Conservation (phyloP, 1,140 invertebrate species). For the Drepana arcuata region DNA sequence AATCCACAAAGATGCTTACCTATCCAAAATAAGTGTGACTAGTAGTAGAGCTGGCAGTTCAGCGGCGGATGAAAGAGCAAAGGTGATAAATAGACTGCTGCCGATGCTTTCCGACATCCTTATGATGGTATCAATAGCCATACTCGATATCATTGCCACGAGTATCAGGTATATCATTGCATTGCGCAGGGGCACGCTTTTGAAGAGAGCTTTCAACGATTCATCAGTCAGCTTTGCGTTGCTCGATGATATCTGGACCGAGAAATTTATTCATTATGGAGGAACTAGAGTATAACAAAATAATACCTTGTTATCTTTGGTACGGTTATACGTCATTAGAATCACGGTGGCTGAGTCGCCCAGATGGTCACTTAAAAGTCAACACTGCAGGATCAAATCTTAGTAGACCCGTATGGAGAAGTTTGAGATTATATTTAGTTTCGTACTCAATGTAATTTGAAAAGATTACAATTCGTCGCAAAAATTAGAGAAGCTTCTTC, state of each 20-base stretch:
- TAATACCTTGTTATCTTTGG: too few relatives aligned
- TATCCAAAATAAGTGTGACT: slow-evolving; percentile 76
- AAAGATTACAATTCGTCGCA: too few relatives aligned
- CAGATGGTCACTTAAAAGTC: too few relatives aligned
- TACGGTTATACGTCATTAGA: too few relatives aligned
- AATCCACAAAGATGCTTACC: slow-evolving; percentile 56
- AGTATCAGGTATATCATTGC: slow-evolving; percentile 73
- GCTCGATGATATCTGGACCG: slow-evolving; percentile 46
- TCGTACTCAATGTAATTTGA: too few relatives aligned
- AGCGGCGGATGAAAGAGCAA: slow-evolving; percentile 78
- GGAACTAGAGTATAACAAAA: too few relatives aligned
- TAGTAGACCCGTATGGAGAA: too few relatives aligned
- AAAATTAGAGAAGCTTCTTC: too few relatives aligned
- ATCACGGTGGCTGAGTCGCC: too few relatives aligned
- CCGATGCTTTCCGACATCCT: slow-evolving; percentile 77
- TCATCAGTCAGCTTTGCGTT: slow-evolving; percentile 43
- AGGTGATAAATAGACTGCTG: slow-evolving; percentile 79
- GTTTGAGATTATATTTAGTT: too few relatives aligned
- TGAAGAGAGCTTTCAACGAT: slow-evolving; percentile 73
- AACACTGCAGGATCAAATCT: too few relatives aligned
- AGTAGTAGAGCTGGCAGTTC: slow-evolving; percentile 81
- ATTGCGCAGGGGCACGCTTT: slow-evolving; percentile 70
- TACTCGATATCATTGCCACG: slow-evolving; percentile 73
- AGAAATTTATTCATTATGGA: too few relatives aligned
- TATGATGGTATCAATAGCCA: slow-evolving; percentile 80